Evolutionary conservation across 2,113 vertebrate genomes (phyloP), one percentile per base, ranked within the genome.

Genomic region (Conger conger): DNA sequence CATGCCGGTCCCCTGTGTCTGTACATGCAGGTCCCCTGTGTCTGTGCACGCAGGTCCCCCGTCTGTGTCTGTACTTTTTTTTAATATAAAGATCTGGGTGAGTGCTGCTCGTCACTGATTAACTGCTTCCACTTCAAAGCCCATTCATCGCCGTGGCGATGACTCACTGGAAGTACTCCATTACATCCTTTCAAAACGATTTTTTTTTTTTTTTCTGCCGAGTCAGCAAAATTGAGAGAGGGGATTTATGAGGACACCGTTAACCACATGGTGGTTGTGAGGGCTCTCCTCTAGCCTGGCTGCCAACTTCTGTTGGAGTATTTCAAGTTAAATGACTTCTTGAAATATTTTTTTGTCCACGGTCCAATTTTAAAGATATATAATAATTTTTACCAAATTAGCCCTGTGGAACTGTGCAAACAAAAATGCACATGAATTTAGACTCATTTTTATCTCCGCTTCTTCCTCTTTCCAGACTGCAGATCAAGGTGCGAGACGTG

Each of bases 191-290:
- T 33, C 37, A 15, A 57, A 57, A 50, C 11, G 7, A 13, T 7
- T 13, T 50, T 50, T 36, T 63, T 27, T 37, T 27, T 3, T 18
- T 17, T 30, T 73, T 73, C 18, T 57, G 54, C 9, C 63, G 27
- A 76, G 63, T 76, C 82, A 83, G 82, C 82, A 76, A 36, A 76
- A 76, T 45, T 30, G 16, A 50, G 63, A 83, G 50, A 35, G 18
- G 76, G 40, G 4, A 13, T 40, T 60, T 82, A 23, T 33, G 0
- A 15, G 35, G 53, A n/a, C 16, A 15, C 27, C 27, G 27, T 35
- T 4, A 78, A 78, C 15, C 16, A 4, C 18, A 27, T 82, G 30
- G 53, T 17, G 27, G 54, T 13, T 15, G 13, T 63, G 0, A n/a
- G 7, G 63, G 30, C 57, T 18, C 27, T 23, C 20, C 7, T 82